Evolutionary conservation across 2,113 vertebrate species (phyloP), one percentile per base, ranked within the genome.

Genomic region (Carassius gibelio): DNA sequence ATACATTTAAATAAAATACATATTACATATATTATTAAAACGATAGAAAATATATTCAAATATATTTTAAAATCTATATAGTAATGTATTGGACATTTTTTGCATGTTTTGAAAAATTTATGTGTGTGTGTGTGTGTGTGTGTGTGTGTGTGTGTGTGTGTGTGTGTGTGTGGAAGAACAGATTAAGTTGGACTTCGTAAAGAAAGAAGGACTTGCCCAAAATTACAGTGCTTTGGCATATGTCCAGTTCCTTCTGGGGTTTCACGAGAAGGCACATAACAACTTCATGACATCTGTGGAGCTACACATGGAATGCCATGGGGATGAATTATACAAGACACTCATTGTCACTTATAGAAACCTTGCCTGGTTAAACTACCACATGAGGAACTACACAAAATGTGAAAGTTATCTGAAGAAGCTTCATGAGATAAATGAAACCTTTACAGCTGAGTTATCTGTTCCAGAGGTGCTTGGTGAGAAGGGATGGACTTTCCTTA

Each of bases 401-500:
- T 88, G 85, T 66, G 61, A 82, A 57, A 64, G 30, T 64, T 90
- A 87, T 61, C 79, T 91, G 61, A 64, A 45, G 1, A 90, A 89
- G 57, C 74, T 91, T 21, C 50, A 86, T 68, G 38, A 77, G 23
- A 87, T 90, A 23, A 77, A 10, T 1, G 62, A 88, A 81, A 79
- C 36, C 8, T 26, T 83, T 26, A 45, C 82, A 86, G 94, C 95
- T 34, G 86, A 72, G 59, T 5, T 85, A 71, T 91, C 89, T 78
- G 81, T 88, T 82, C 55, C 95, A 52, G 93, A 94, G 30, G 83
- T 95, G 61, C 88, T 86, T n/a, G 94, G 93, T 87, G 95, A 96
- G 80, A 88, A 95, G 88, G 95, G 93, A 8, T 95, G 94, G 95
- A 88, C 95, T 11, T 87, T 93, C 8, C 69, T 96, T 78, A 95